These are phyloP conservation scores for Monochamus alternatus DNA, from an alignment of 2,888 invertebrate genomes.

Conservation along the genomic window DNA sequence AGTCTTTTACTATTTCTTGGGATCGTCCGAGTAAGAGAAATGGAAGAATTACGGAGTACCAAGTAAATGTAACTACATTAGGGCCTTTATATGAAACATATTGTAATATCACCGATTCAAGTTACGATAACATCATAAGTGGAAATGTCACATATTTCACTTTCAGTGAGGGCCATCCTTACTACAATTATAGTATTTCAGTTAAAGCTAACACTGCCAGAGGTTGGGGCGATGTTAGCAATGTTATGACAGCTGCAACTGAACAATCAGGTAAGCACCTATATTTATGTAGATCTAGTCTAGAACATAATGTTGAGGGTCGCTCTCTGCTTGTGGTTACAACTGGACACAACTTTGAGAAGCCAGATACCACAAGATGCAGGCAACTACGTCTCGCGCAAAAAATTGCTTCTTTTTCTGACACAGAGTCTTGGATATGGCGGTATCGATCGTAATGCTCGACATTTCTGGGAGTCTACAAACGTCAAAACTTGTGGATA, in stretches of 20 bases:
- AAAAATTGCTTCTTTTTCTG: too few species aligned
- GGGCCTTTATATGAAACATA: slow-evolving; percentile 41
- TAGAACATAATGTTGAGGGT: too few species aligned
- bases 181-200: slow-evolving; percentile 46
- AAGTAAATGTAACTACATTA: slow-evolving; percentile 32
- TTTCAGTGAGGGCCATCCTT: slow-evolving; percentile 41
- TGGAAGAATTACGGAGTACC: slow-evolving; percentile 47
- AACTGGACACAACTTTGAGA: too few species aligned
- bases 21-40: slow-evolving; percentile 38
- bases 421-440: too few species aligned
- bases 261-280: slow-evolving; percentile 43
- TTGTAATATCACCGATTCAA: neutral
- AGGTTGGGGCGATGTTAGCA: slow-evolving; percentile 45
- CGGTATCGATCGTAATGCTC: too few species aligned
- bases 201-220: slow-evolving; percentile 46
- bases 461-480: too few species aligned
- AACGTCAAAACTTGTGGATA: too few species aligned
- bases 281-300: too few species aligned
- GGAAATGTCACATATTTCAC: neutral
- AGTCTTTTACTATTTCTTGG: slow-evolving; percentile 35
- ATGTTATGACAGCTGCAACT: slow-evolving; percentile 15
- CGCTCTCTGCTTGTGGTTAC: too few species aligned
- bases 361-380: too few species aligned
- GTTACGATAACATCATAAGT: neutral
- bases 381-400: too few species aligned